Percentiles rank a stretch among this genome's conserved stretches.
These are phyloP conservation scores for Oscheius onirici DNA, from an alignment of 2,888 invertebrate species.

Conservation along the genomic window DNA sequence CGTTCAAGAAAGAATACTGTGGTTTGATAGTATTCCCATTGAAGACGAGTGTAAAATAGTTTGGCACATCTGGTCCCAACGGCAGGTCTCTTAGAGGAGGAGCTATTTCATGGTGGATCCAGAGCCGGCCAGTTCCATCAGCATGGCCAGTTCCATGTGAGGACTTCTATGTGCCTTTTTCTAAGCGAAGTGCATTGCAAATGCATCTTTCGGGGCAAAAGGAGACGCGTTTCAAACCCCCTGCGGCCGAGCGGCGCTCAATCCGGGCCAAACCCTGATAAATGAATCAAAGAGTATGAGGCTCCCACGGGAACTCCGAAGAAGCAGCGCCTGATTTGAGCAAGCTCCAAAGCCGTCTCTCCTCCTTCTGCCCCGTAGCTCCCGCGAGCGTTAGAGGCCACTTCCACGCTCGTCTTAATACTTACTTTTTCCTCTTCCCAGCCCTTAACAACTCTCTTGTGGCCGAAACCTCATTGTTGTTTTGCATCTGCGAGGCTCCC, in stretches of 20 bases:
- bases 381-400: constrained; percentile 10
- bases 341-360: neutral
- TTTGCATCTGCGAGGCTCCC: too few relatives aligned
- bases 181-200: constrained; percentile 24
- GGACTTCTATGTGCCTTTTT: constrained; percentile 23
- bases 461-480: too few relatives aligned
- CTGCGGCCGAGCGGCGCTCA: constrained; percentile 30
- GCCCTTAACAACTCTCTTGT: neutral
- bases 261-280: constrained; percentile 34
- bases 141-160: constrained; percentile 1
- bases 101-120: constrained; percentile 13
- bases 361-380: neutral
- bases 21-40: too few relatives aligned
- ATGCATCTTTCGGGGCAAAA: constrained; percentile 29
- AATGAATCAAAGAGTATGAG: constrained; percentile 36
- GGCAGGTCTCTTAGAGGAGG: neutral
- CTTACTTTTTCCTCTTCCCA: neutral
- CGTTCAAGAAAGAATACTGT: too few relatives aligned
- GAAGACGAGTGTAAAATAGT: too few relatives aligned
- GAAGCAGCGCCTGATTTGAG: constrained; percentile 32
- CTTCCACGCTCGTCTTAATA: constrained; percentile 1
- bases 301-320: constrained; percentile 33
- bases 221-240: constrained; percentile 30
- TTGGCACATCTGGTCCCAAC: too few relatives aligned
- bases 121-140: neutral